These are phyloP conservation scores for Hyles euphorbiae DNA, from an alignment of 1,140 invertebrate species.

Conservation along the genomic window DNA sequence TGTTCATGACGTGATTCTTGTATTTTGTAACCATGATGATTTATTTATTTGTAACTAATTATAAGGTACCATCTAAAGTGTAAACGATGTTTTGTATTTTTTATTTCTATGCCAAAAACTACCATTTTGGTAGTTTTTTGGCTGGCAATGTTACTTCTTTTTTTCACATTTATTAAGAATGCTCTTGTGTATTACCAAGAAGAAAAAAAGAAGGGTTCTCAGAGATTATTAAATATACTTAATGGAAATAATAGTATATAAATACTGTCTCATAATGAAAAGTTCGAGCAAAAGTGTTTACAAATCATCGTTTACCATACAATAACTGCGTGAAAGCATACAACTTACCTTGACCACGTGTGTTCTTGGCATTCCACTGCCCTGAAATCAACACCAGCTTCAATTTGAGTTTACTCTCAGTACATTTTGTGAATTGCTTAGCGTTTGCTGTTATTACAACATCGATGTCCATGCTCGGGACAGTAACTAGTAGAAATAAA, in stretches of 20 bases:
- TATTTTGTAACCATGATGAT: neutral
- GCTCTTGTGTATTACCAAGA: too few species aligned
- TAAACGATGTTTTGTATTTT: constrained; percentile 6
- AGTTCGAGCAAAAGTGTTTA: too few species aligned
- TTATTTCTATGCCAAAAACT: neutral
- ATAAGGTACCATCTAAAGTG: neutral
- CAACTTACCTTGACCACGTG: constrained; percentile 66
- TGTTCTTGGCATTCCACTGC: constrained; percentile 57
- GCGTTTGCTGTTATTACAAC: constrained; percentile 61
- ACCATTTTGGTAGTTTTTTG: too few species aligned
- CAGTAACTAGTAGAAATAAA: constrained; percentile 39
- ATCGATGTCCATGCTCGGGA: constrained; percentile 66
- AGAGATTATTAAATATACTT: too few species aligned
- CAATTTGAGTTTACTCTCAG: constrained; percentile 28
- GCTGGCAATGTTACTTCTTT: too few species aligned
- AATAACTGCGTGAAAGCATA: constrained; percentile 31
- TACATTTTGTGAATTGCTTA: constrained; percentile 24
- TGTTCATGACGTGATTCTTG: constrained; percentile 3
- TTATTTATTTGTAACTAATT: neutral
- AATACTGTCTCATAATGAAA: too few species aligned
- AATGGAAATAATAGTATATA: too few species aligned
- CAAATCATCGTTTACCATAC: too few species aligned
- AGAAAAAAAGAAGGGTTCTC: too few species aligned
- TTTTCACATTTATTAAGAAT: too few species aligned
- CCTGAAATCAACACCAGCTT: constrained; percentile 62